Evolutionary conservation across 2,888 invertebrate genomes (phyloP), one percentile per base, ranked within the genome.

Genomic region (Xestia sexstrigata): DNA sequence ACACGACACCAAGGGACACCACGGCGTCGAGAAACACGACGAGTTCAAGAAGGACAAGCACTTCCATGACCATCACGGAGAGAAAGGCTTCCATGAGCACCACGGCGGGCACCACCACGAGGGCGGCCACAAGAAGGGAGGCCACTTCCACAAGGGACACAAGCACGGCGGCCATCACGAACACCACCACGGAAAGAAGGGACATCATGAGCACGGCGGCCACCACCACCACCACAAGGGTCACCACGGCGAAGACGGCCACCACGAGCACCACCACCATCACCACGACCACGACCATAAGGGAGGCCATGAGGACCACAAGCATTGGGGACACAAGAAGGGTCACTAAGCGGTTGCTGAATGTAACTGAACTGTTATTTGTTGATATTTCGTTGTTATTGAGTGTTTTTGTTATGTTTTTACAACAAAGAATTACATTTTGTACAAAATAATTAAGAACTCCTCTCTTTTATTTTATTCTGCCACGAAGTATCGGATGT

Each of bases 11-110:
- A 98, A 98, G 91, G 98, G 98, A 83, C 98, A 98, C 88, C 98
- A 98, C 91, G 98, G 98, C 87, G 97, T 98, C 3, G 98, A 98
- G 94, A 98, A 98, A 91, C 95, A 98, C 85, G 98, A 98, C 94
- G 98, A 98, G 93, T 98, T 97, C 96, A 98, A 98, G 92, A 98
- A 98, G 93, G 98, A 98, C 90, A 98, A 98, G 90, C 98, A 98
- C 93, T 98, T 98, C 97, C 98, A 97, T 93, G 98, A 98, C 87
- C 98, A 98, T 92, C 97, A 98, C 90, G 98, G 98, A 85, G 98
- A 98, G 83, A 97, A 97, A 84, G 98, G 98, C 0, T 97, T 97
- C 90, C 98, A 98, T 91, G 97, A 98, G 89, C 98, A 98, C 89
- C 97, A 98, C 91, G 98, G 98, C 74, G 98, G 97, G 60, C 97